Conservation (phyloP, 2,797 vertebrate species). For the Caiman crocodilus region DNA sequence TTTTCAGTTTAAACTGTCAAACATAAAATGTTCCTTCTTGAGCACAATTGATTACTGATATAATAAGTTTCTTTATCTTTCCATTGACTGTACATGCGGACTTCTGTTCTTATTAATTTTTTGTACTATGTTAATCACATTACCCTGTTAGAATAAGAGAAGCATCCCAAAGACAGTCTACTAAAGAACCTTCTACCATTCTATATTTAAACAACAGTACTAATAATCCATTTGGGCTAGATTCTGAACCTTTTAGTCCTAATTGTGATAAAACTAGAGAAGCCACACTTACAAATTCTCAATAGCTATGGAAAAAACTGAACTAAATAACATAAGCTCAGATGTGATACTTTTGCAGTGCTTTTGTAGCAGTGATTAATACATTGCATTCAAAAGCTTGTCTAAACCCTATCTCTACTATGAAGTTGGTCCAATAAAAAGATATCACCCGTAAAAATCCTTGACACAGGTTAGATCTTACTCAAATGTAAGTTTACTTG, state of each 20-base stretch:
- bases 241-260: not conserved
- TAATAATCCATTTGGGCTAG: not conserved
- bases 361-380: too few species aligned
- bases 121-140: conserved; percentile 43
- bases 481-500: not conserved
- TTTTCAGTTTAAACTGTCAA: not conserved
- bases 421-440: too few species aligned
- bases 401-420: too few species aligned
- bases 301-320: accelerated
- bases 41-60: conserved; percentile 23
- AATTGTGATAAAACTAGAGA: not conserved
- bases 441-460: too few species aligned
- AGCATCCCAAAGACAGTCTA: not conserved
- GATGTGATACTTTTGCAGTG: too few species aligned
- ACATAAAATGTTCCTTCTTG: conserved; percentile 2
- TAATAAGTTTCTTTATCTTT: conserved; percentile 46
- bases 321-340: not conserved
- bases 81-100: not conserved
- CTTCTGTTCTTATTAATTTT: conserved; percentile 47
- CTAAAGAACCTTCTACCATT: not conserved
- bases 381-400: too few species aligned
- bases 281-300: not conserved
- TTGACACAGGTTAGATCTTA: not conserved
- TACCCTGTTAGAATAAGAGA: conserved; percentile 36
- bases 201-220: not conserved